Evolutionary conservation across 2,888 invertebrate genomes (phyloP).

Genomic region (Gastrophysa polygoni): DNA sequence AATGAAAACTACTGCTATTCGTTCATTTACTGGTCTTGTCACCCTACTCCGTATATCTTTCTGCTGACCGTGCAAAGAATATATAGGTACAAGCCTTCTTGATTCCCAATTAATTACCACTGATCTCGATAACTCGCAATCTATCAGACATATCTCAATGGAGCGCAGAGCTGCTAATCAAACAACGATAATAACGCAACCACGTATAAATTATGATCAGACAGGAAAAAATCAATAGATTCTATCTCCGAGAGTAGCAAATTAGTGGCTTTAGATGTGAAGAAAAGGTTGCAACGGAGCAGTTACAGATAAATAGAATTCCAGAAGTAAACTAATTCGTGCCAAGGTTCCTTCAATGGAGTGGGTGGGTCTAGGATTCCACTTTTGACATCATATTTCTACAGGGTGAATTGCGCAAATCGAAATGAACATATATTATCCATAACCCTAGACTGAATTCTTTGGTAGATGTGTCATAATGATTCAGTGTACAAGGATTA

Average conservation of each 20-base stretch:
- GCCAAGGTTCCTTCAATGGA: slow-evolving; percentile 14
- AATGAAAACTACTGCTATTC: no score
- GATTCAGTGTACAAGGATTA: no score
- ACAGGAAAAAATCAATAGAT: slow-evolving; percentile 13
- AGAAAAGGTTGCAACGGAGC: slow-evolving; percentile 14
- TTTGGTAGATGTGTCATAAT: no score
- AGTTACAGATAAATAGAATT: background rate
- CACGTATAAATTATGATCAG: slow-evolving; percentile 14
- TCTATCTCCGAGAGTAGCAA: slow-evolving; percentile 6
- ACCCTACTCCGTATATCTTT: no score
- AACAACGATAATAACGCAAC: slow-evolving; percentile 9
- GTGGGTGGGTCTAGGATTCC: slow-evolving; percentile 11
- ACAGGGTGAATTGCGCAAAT: background rate
- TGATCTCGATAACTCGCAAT: background rate
- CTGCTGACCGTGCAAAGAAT: no score
- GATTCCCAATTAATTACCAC: background rate
- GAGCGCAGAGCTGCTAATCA: slow-evolving; percentile 20
- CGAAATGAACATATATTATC: no score
- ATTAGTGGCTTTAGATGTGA: slow-evolving; percentile 15
- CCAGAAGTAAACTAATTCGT: slow-evolving; percentile 18
- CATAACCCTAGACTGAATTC: background rate
- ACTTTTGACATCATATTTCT: slow-evolving; percentile 10
- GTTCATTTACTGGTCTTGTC: no score
- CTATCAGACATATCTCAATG: background rate
- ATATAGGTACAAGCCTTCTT: background rate